phyloP scores from a whole-genome alignment of 2,888 invertebrate species.

The Eupithecia centaureata region DNA sequence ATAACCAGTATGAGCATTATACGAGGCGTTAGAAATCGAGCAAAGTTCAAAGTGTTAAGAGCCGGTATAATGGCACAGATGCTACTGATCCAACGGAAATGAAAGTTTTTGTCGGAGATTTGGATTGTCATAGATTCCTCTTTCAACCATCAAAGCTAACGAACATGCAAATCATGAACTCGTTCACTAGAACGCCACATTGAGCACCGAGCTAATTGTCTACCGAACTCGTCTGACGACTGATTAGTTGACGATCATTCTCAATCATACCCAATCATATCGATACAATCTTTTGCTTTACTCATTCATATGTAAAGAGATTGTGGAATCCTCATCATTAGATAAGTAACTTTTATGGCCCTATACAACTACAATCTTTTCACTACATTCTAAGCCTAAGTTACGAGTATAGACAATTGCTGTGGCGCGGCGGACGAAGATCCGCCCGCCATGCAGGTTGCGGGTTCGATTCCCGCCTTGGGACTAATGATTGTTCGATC shows the following conservation, averaged over 20 bases:
- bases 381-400: too few relatives aligned
- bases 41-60: background rate
- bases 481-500: too few relatives aligned
- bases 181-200: background rate
- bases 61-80: background rate
- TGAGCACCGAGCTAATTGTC: background rate
- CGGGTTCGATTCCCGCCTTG: too few relatives aligned
- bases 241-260: background rate
- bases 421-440: too few relatives aligned
- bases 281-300: too few relatives aligned
- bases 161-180: background rate
- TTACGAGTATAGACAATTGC: too few relatives aligned
- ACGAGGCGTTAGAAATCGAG: background rate
- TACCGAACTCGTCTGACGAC: background rate
- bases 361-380: too few relatives aligned
- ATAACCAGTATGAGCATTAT: too few relatives aligned
- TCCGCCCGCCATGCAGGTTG: too few relatives aligned
- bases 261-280: background rate
- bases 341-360: too few relatives aligned
- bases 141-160: background rate
- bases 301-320: too few relatives aligned
- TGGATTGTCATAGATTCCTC: background rate
- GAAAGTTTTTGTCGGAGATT: conserved; percentile 4
- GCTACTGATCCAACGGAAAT: background rate
- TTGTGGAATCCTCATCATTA: too few relatives aligned